These are phyloP conservation scores for Eustalomyia histrio DNA, from an alignment of 2,888 invertebrate species.

Conservation along the genomic window DNA sequence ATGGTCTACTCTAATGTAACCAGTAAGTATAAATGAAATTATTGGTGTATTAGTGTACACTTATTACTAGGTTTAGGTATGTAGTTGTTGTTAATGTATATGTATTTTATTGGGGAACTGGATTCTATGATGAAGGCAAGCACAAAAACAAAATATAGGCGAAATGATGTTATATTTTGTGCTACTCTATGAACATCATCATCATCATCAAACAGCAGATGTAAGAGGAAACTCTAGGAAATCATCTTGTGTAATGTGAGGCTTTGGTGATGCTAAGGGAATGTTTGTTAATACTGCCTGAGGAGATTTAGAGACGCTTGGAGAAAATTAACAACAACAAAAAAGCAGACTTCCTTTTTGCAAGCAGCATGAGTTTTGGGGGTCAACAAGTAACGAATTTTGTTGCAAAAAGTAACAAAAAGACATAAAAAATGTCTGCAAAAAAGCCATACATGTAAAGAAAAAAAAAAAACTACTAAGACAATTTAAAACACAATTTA, in stretches of 20 bases:
- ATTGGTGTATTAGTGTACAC: neutral
- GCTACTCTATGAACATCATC: slow-evolving; percentile 24
- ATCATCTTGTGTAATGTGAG: slow-evolving; percentile 41
- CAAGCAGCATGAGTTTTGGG: slow-evolving; percentile 56
- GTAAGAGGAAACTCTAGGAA: slow-evolving; percentile 39
- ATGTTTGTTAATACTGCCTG: slow-evolving; percentile 15
- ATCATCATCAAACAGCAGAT: neutral
- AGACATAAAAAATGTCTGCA: slow-evolving; percentile 35
- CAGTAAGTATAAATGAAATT: neutral
- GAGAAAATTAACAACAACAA: slow-evolving; percentile 4
- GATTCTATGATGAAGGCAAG: slow-evolving; percentile 20
- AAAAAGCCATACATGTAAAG: slow-evolving; percentile 16
- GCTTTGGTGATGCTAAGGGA: slow-evolving; percentile 22
- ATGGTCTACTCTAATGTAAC: neutral
- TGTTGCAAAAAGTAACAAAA: slow-evolving; percentile 26
- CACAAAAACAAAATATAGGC: slow-evolving; percentile 18
- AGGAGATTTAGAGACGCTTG: neutral
- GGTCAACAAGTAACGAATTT: slow-evolving; percentile 40
- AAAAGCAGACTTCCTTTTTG: slow-evolving; percentile 51
- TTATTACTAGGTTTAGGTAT: neutral
- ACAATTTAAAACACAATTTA: neutral
- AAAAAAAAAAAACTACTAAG: neutral
- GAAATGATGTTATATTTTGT: slow-evolving; percentile 29
- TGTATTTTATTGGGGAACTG: slow-evolving; percentile 34
- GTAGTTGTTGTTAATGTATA: neutral